Evolutionary conservation across 2,888 invertebrate species (phyloP).

Genomic region (Ecliptopera silaceata): DNA sequence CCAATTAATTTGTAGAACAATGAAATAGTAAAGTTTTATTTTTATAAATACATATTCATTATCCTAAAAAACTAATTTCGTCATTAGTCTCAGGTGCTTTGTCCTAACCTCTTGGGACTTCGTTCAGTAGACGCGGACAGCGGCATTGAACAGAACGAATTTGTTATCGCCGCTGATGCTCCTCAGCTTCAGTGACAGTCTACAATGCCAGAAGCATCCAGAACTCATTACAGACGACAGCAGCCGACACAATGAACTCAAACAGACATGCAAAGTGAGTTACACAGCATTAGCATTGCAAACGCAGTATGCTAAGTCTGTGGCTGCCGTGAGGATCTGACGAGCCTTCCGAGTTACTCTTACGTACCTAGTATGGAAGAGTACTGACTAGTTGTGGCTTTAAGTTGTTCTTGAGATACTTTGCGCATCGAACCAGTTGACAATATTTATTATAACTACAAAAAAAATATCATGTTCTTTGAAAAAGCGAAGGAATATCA

Average conservation of each 20-base stretch:
- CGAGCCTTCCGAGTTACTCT: neutral
- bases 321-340: conserved; percentile 14
- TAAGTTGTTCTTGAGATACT: neutral
- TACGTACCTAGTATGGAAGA: neutral
- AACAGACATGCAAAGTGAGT: conserved; percentile 31
- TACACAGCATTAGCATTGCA: conserved; percentile 36
- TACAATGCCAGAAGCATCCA: neutral
- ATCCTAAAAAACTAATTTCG: too few relatives aligned
- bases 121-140: neutral
- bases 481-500: too few relatives aligned
- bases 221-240: conserved; percentile 21
- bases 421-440: neutral
- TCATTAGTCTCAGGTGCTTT: neutral
- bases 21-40: too few relatives aligned
- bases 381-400: neutral
- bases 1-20: neutral
- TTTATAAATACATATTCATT: too few relatives aligned
- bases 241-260: conserved; percentile 26
- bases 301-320: conserved; percentile 33
- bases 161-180: neutral
- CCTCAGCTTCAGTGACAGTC: neutral
- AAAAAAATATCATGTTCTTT: too few relatives aligned
- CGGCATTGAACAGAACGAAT: too few relatives aligned
- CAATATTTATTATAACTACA: too few relatives aligned
- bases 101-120: neutral